Conservation (phyloP, 2,888 invertebrate species). For the Conus canariensis region DNA sequence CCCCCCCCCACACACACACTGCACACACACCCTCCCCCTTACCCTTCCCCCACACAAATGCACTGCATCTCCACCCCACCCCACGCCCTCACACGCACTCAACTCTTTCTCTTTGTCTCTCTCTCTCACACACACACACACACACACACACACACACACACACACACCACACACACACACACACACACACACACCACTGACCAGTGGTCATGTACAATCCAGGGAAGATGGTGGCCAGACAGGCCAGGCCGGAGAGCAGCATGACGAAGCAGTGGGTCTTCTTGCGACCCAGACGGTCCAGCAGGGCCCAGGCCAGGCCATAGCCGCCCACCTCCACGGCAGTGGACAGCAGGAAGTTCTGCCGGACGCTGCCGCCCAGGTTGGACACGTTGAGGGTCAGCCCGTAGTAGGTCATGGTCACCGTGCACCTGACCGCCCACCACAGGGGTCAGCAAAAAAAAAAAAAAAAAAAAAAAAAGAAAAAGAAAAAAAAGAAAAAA, state of each 20-base stretch:
- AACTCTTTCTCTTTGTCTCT: too few species aligned
- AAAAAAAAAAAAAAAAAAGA: too few species aligned
- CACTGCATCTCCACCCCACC: too few species aligned
- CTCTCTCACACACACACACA: background rate
- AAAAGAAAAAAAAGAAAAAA: background rate
- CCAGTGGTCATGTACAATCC: conserved; percentile 58
- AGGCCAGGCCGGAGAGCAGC: conserved; percentile 63
- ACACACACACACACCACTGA: conserved; percentile 37
- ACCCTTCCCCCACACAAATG: too few species aligned
- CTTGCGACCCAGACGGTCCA: conserved; percentile 64
- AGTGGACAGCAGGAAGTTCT: conserved; percentile 63
- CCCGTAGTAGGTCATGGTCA: conserved; percentile 68
- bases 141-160: too few species aligned
- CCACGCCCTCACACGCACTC: too few species aligned
- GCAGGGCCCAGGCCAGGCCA: conserved; percentile 57
- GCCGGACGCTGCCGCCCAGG: conserved; percentile 65
- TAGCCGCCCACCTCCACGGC: conserved; percentile 63
- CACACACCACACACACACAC: too few species aligned
- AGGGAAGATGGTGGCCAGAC: conserved; percentile 83
- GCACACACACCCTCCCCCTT: too few species aligned
- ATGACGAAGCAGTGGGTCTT: conserved; percentile 57
- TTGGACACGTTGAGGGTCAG: conserved; percentile 65
- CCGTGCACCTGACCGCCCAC: conserved; percentile 60
- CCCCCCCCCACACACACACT: too few species aligned
- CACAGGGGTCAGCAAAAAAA: too few species aligned